phyloP scores from a whole-genome alignment of 2,888 invertebrate genomes.

The Synergus gifuensis region DNA sequence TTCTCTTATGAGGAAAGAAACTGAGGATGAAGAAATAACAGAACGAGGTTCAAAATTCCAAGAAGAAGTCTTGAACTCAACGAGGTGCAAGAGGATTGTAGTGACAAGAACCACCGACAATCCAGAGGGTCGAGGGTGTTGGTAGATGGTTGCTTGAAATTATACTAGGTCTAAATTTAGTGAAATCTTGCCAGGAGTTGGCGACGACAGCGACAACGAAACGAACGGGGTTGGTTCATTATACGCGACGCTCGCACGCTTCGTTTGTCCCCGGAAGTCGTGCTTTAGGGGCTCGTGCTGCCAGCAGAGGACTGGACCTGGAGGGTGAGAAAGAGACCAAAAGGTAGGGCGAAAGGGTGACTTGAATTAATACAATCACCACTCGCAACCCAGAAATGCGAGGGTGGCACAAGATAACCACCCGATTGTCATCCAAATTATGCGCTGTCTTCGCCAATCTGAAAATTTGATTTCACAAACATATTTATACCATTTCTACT shows the following conservation, averaged over 20 bases:
- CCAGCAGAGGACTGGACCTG: slow-evolving; percentile 35
- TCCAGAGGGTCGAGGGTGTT: slow-evolving; percentile 7
- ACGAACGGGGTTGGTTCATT: slow-evolving; percentile 76
- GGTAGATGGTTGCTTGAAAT: slow-evolving; percentile 52
- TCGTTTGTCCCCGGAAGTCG: slow-evolving; percentile 77
- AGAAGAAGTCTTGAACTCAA: not conserved
- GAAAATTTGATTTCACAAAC: too few species aligned
- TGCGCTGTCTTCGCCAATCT: slow-evolving; percentile 46
- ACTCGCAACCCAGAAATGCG: slow-evolving; percentile 28
- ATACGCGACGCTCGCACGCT: slow-evolving; percentile 76
- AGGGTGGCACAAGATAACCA: slow-evolving; percentile 30
- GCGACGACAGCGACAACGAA: slow-evolving; percentile 61
- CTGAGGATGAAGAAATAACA: not conserved
- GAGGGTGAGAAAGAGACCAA: slow-evolving; percentile 56
- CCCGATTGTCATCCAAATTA: slow-evolving; percentile 71
- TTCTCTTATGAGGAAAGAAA: not conserved
- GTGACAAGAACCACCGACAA: slow-evolving; percentile 24
- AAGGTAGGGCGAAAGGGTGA: slow-evolving; percentile 60
- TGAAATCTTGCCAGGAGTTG: slow-evolving; percentile 53
- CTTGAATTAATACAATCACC: slow-evolving; percentile 75
- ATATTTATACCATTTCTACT: too few species aligned
- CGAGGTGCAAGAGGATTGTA: slow-evolving; percentile 26
- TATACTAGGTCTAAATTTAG: slow-evolving; percentile 61
- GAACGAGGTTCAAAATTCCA: not conserved
- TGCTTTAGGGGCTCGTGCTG: slow-evolving; percentile 65